Percentiles rank a stretch among this genome's conserved stretches.
phyloP scores from a whole-genome alignment of 2,888 invertebrate species.

The Hirtodrosophila trivittata region DNA sequence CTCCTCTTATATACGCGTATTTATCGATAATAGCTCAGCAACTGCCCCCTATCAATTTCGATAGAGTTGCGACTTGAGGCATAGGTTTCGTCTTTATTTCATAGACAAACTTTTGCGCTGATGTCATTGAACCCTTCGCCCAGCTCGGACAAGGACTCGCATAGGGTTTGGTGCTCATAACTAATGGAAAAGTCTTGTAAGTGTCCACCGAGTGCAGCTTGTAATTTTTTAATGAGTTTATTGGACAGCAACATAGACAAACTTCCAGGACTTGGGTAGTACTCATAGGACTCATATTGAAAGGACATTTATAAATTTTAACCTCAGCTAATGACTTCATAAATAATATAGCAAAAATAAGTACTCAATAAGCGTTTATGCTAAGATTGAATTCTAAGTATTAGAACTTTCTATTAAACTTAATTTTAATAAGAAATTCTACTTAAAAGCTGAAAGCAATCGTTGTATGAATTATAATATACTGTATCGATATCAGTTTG shows the following conservation, averaged over 20 bases:
- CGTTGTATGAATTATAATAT: too few relatives aligned
- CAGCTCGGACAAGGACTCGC: slow-evolving; percentile 5
- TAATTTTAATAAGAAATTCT: too few relatives aligned
- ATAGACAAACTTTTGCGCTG: slow-evolving; percentile 30
- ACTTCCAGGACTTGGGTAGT: too few relatives aligned
- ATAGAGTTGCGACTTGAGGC: slow-evolving; percentile 3
- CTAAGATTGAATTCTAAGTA: too few relatives aligned
- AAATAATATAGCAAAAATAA: too few relatives aligned
- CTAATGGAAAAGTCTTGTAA: slow-evolving; percentile 60
- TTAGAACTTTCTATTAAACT: too few relatives aligned
- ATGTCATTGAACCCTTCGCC: slow-evolving; percentile 58
- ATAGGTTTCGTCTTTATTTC: slow-evolving; percentile 15
- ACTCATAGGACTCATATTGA: not conserved
- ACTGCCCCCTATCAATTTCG: slow-evolving; percentile 24
- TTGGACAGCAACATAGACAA: slow-evolving; percentile 18
- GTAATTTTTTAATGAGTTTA: slow-evolving; percentile 38
- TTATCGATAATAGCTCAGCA: slow-evolving; percentile 57
- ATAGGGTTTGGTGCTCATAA: too few relatives aligned
- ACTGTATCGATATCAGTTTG: too few relatives aligned
- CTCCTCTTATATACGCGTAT: slow-evolving; percentile 24
- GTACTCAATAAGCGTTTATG: too few relatives aligned
- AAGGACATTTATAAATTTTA: not conserved
- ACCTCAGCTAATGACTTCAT: too few relatives aligned
- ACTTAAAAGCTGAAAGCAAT: too few relatives aligned
- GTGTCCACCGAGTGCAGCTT: slow-evolving; percentile 49